Evolutionary conservation across 53 echinoderm and acorn worm genomes (phyloP).

Genomic region (Glandiceps talaboti): DNA sequence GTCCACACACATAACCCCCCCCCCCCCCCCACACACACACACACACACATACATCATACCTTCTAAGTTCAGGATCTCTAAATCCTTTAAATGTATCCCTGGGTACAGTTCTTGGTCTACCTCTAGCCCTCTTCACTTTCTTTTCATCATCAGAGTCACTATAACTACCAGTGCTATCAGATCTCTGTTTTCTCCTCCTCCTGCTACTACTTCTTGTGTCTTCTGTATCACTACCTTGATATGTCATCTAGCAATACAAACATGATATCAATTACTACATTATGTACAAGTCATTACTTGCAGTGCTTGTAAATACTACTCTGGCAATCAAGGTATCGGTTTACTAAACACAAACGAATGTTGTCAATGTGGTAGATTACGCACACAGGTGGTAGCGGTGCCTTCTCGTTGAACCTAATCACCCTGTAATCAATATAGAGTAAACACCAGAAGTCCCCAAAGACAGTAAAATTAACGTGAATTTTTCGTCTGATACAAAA

Average conservation of each 20-base stretch:
- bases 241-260: slow-evolving; percentile 75
- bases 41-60: too few species aligned
- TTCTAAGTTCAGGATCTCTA: slow-evolving; percentile 86
- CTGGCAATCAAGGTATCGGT: too few species aligned
- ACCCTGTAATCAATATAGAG: too few species aligned
- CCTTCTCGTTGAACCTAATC: too few species aligned
- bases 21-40: too few species aligned
- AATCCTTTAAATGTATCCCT: slow-evolving; percentile 75
- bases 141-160: slow-evolving; percentile 65
- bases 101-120: slow-evolving; percentile 65
- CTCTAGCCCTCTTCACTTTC: slow-evolving; percentile 73
- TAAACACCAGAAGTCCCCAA: too few species aligned
- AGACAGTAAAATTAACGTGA: too few species aligned
- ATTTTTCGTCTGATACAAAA: too few species aligned
- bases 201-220: slow-evolving; percentile 54
- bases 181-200: slow-evolving; percentile 47
- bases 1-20: too few species aligned
- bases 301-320: background rate
- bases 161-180: slow-evolving; percentile 36
- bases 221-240: slow-evolving; percentile 72
- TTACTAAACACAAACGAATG: too few species aligned
- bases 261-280: background rate
- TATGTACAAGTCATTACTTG: background rate
- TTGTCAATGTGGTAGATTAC: too few species aligned
- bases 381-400: too few species aligned